Percentiles rank a stretch among this genome's conserved stretches.
Conservation (phyloP, 2,113 vertebrate genomes). For the Neofelis nebulosa region DNA sequence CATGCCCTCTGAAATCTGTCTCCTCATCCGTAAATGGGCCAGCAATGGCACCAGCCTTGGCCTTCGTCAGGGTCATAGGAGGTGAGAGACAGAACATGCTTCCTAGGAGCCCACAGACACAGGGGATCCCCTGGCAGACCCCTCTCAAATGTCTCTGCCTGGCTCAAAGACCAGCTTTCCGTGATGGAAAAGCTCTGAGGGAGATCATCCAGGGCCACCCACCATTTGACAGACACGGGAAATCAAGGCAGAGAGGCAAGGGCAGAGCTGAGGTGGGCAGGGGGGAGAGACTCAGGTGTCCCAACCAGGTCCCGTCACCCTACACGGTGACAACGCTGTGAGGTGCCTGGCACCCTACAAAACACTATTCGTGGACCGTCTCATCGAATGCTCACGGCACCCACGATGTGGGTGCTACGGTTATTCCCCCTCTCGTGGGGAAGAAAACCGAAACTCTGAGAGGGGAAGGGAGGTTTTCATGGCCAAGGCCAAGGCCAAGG, state of each 20-base stretch:
- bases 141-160: neutral
- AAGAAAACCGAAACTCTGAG: neutral
- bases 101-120: neutral
- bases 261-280: neutral
- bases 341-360: neutral
- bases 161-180: neutral
- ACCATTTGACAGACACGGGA: neutral
- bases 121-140: neutral
- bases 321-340: neutral
- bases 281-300: no score
- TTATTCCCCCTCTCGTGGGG: rapidly evolving
- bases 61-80: neutral
- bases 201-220: neutral
- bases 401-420: rapidly evolving
- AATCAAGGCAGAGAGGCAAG: neutral
- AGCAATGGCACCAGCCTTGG: neutral
- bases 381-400: rapidly evolving
- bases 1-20: no score
- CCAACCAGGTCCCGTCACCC: rapidly evolving
- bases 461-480: neutral
- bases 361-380: rapidly evolving
- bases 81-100: neutral
- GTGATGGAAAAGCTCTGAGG: no score
- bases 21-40: neutral
- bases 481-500: neutral